Base-by-base conservation (phyloP, 2,113 vertebrate genomes). In the Monopterus albus region DNA sequence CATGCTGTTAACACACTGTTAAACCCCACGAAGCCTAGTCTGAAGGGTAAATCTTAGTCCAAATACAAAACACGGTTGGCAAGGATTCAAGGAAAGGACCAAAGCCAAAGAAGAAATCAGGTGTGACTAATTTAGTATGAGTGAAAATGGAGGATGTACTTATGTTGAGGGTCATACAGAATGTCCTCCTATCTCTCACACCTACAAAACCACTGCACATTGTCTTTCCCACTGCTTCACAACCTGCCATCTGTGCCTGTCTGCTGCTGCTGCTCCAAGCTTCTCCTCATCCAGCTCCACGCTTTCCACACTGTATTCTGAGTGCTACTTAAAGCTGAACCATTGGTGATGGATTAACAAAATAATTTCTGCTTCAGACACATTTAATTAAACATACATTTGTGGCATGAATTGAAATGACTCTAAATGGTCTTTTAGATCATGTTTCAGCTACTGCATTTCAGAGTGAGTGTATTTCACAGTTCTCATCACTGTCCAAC, bases 171-270 rank as follows among this genome's bases (percentile, higher is more conserved):
- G 29, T 51, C 31, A 38, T 6, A 10, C n/a, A n/a, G n/a, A n/a
- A 31, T n/a, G 43, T 35, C 28, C 5, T 3, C 5, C 35, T 20
- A 21, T 64, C 59, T 49, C n/a, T 43, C 51, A 56, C 68, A 40
- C 42, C 53, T 25, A 13, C 21, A 53, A 4, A 58, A 36, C 35
- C 25, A 6, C 58, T 72, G 71, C 53, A 51, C 47, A 56, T 31
- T 50, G 67, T 68, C 67, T 69, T 18, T 65, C 52, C 59, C 63
- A 63, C 76, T 4, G 25, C 65, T 39, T 70, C 59, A 40, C 43
- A 59, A 59, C 36, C 28, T 14, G 36, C 42, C 21, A 17, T 50
- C 50, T 62, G 66, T 50, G 56, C 33, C 66, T 67, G 65, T 52
- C 39, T 23, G 9, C 68, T 62, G 49, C 31, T 36, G 21, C 43